Percentiles rank a stretch among this genome's conserved stretches.
Evolutionary conservation across 2,888 invertebrate genomes (phyloP).

Genomic region (Melinopterus prodromus): DNA sequence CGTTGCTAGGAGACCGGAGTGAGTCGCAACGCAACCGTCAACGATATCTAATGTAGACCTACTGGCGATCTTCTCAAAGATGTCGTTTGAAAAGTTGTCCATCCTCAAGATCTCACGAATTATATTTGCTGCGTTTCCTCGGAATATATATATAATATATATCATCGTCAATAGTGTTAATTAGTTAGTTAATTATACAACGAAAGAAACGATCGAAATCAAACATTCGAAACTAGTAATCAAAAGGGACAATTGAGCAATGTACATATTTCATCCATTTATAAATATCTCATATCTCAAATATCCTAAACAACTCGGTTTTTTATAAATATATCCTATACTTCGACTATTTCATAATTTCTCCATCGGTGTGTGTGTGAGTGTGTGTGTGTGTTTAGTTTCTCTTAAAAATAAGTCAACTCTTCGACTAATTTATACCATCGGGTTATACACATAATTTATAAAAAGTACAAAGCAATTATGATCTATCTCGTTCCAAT

Average conservation of each 20-base stretch:
- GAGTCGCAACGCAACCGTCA: constrained; percentile 41
- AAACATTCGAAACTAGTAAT: constrained; percentile 40
- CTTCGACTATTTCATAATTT: constrained; percentile 46
- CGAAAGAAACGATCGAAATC: constrained; percentile 41
- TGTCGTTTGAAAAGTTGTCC: constrained; percentile 4
- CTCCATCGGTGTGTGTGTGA: background rate
- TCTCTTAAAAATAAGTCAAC: constrained; percentile 59
- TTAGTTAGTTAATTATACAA: constrained; percentile 25
- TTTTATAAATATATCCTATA: constrained; percentile 52
- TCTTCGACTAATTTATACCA: constrained; percentile 52
- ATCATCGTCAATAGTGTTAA: background rate
- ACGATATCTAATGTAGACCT: constrained; percentile 62
- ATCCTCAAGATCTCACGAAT: background rate
- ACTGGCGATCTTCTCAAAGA: background rate
- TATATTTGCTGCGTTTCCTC: background rate
- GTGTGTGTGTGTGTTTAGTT: background rate
- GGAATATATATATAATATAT: constrained; percentile 4
- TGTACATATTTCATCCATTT: constrained; percentile 56
- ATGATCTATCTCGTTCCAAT: constrained; percentile 38
- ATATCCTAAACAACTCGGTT: constrained; percentile 55
- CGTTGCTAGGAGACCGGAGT: background rate
- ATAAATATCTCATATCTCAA: constrained; percentile 51
- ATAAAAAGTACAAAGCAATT: constrained; percentile 62
- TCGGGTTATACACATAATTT: constrained; percentile 49
- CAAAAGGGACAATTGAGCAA: constrained; percentile 58